Evolutionary conservation across 2,888 invertebrate species (phyloP).

Genomic region (Chymomyza fuscimana): DNA sequence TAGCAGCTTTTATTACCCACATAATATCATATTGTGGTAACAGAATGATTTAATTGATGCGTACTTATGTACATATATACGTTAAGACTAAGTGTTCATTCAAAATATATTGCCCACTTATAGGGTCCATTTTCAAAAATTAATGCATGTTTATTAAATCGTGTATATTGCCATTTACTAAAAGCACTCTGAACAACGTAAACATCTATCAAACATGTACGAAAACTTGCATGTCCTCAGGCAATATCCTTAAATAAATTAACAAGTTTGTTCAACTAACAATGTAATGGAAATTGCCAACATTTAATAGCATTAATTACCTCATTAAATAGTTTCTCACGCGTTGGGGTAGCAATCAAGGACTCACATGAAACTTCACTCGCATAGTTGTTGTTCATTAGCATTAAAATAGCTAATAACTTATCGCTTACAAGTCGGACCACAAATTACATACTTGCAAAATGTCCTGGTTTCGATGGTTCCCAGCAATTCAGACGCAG

Average conservation of each 20-base stretch:
- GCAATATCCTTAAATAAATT: not conserved
- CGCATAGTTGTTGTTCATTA: not conserved
- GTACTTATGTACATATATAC: not conserved
- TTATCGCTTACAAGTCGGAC: not conserved
- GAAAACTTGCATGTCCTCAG: not conserved
- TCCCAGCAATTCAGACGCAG: not conserved
- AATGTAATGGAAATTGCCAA: conserved; percentile 21
- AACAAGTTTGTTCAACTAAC: not conserved
- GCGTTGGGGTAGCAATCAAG: not conserved
- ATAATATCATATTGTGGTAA: too few relatives aligned
- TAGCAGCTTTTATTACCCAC: too few relatives aligned
- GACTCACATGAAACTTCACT: not conserved
- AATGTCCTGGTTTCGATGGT: not conserved
- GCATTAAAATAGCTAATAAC: not conserved
- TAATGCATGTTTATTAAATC: not conserved
- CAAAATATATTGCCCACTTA: not conserved
- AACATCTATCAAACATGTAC: not conserved
- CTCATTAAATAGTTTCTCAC: conserved; percentile 1
- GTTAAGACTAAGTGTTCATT: too few relatives aligned
- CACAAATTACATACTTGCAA: not conserved
- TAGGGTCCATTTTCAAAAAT: not conserved
- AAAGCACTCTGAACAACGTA: too few relatives aligned
- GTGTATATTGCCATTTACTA: not conserved
- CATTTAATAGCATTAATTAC: conserved; percentile 19
- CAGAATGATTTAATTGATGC: too few relatives aligned